Evolutionary conservation across 1,140 invertebrate species (phyloP).

Genomic region (Hypothenemus hampei): DNA sequence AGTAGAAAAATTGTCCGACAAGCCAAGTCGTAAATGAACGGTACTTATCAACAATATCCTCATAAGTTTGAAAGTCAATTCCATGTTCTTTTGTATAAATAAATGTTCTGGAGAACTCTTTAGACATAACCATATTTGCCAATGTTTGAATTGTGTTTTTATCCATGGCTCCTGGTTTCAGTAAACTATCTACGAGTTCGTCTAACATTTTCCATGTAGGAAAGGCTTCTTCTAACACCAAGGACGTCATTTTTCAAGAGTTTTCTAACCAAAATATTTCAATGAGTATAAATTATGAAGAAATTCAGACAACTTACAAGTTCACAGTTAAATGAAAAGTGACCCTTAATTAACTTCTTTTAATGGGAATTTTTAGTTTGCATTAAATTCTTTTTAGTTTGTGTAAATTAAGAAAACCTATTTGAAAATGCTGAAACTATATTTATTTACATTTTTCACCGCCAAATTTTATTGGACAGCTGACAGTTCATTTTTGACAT

Average conservation of each 20-base stretch:
- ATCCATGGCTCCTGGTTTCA: conserved; percentile 20
- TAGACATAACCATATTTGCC: conserved; percentile 36
- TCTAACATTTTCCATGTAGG: conserved; percentile 23
- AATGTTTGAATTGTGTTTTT: conserved; percentile 15
- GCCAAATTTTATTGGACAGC: too few relatives aligned
- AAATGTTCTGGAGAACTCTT: conserved; percentile 51
- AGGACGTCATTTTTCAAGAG: neutral
- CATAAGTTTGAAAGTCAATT: conserved; percentile 46
- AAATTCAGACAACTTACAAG: too few relatives aligned
- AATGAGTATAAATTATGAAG: too few relatives aligned
- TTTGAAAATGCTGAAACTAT: too few relatives aligned
- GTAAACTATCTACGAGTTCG: conserved; percentile 13
- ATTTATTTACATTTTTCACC: too few relatives aligned
- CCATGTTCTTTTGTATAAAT: conserved; percentile 45
- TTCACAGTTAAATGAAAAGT: too few relatives aligned
- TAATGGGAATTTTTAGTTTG: too few relatives aligned
- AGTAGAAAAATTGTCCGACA: conserved; percentile 52
- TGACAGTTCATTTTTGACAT: too few relatives aligned
- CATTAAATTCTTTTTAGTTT: too few relatives aligned
- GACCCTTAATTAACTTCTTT: too few relatives aligned
- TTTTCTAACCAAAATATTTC: too few relatives aligned
- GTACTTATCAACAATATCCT: conserved; percentile 42
- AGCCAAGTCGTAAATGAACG: conserved; percentile 54
- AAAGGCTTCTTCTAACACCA: conserved; percentile 20
- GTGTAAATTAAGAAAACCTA: too few relatives aligned